These are phyloP conservation scores for Cerceris rybyensis DNA, from an alignment of 2,888 invertebrate species.

Conservation along the genomic window DNA sequence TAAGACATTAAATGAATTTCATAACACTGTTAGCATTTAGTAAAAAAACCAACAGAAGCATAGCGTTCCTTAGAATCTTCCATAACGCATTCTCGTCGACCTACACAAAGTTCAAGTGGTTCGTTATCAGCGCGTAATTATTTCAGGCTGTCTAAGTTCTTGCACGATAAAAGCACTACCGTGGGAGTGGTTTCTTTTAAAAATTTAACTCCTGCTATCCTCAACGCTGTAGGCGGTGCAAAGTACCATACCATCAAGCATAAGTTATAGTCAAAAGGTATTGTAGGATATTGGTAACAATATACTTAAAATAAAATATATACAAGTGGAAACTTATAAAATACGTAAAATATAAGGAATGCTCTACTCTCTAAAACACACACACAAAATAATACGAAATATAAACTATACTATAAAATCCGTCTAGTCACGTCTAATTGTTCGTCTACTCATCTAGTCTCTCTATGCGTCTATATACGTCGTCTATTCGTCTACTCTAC, in stretches of 20 bases:
- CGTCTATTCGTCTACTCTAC: too few species aligned
- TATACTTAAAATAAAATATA: too few species aligned
- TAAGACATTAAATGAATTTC: not conserved
- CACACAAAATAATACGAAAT: too few species aligned
- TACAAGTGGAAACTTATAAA: too few species aligned
- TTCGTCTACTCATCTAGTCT: too few species aligned
- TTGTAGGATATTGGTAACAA: too few species aligned
- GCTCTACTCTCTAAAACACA: too few species aligned
- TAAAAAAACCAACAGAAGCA: not conserved
- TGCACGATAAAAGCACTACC: not conserved
- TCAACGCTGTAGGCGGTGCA: not conserved
- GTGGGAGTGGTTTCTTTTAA: conserved; percentile 15
- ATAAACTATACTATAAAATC: too few species aligned
- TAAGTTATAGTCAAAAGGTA: too few species aligned
- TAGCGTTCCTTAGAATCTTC: not conserved
- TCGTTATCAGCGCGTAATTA: conserved; percentile 7
- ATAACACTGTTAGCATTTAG: not conserved
- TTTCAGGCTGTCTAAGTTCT: conserved; percentile 8
- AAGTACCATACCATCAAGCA: not conserved
- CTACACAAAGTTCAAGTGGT: not conserved
- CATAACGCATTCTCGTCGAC: not conserved
- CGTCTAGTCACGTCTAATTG: too few species aligned
- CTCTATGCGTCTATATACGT: too few species aligned
- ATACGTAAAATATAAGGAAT: too few species aligned
- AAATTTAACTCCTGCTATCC: conserved; percentile 19